phyloP scores from a whole-genome alignment of 2,113 vertebrate genomes.

The Pterophyllum scalare region DNA sequence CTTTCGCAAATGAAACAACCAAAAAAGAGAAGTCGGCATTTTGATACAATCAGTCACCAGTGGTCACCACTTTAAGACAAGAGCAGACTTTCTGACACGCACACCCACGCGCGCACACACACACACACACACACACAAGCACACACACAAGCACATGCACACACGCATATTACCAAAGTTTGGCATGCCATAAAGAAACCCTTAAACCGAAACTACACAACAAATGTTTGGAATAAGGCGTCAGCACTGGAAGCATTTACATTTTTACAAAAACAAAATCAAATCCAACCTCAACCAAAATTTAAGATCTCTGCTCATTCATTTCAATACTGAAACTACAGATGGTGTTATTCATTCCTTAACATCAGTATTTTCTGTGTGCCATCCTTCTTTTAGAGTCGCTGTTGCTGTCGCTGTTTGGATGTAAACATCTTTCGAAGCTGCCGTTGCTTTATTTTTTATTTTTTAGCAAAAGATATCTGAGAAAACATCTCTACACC shows the following conservation, averaged over 20 bases:
- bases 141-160: background rate
- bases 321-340: background rate
- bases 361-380: background rate
- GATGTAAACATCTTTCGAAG: background rate
- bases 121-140: too few relatives aligned
- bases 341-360: conserved; percentile 7
- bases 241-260: background rate
- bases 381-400: background rate
- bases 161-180: too few relatives aligned
- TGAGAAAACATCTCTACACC: background rate
- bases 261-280: background rate
- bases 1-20: too few relatives aligned
- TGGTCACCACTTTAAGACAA: background rate
- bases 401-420: background rate
- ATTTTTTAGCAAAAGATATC: background rate
- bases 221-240: background rate
- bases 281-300: background rate
- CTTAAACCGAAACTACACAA: background rate
- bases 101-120: too few relatives aligned
- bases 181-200: too few relatives aligned
- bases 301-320: background rate
- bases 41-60: background rate
- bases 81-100: background rate
- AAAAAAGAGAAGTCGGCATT: background rate
- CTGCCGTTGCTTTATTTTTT: background rate